Evolutionary conservation across 2,797 vertebrate species (phyloP).

Genomic region (Masticophis lateralis): DNA sequence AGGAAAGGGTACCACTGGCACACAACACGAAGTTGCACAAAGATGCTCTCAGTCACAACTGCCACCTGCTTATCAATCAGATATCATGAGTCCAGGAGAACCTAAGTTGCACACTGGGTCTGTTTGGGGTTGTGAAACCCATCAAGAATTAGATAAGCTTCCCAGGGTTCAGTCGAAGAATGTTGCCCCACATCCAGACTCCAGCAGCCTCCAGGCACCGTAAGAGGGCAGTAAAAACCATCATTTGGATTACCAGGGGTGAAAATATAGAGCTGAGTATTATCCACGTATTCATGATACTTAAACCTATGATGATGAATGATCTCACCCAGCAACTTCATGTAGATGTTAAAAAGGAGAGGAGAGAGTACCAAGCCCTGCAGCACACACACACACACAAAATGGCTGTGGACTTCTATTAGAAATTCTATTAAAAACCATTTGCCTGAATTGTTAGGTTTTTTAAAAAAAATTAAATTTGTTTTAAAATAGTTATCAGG

Average conservation of each 20-base stretch:
- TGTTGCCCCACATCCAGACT: not conserved
- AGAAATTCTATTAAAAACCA: constrained; percentile 46
- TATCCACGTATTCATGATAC: not conserved
- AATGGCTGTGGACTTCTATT: not conserved
- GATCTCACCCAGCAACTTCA: not conserved
- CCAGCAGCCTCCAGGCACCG: not conserved
- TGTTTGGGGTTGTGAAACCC: not conserved
- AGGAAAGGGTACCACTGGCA: not conserved
- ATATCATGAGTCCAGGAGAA: not conserved
- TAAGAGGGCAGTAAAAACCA: not conserved
- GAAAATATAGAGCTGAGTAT: not conserved
- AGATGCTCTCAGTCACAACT: not conserved
- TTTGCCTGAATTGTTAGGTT: constrained; percentile 42
- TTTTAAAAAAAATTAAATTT: constrained; percentile 50
- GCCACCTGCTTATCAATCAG: not conserved
- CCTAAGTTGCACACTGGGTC: not conserved
- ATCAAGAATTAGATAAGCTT: not conserved
- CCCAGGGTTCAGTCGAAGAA: not conserved
- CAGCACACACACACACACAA: not conserved
- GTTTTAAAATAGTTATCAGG: constrained; percentile 50
- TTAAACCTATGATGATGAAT: not conserved
- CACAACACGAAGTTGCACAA: not conserved
- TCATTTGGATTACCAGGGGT: not conserved
- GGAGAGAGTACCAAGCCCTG: not conserved
- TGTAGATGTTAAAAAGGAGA: not conserved